Evolutionary conservation across 2,797 vertebrate species (phyloP), one percentile per base, ranked within the genome.

Genomic region (Eleutherodactylus coqui): DNA sequence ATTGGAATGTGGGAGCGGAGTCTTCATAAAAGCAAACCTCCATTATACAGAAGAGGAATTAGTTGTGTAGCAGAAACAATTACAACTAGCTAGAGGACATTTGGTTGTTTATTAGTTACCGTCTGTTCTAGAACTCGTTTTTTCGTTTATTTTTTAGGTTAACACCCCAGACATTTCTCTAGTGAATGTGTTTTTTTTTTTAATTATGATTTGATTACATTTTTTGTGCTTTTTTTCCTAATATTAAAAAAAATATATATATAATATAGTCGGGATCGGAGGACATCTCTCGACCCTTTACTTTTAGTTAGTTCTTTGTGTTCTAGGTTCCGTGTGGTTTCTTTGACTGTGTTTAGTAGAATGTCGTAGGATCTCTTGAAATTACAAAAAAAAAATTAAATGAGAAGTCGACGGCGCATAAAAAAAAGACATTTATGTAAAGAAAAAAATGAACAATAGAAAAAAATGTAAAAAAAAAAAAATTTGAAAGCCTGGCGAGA

Each of bases 341-440:
- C 53, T 84, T 79, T 84, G 86, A 24, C 62, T 75, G 82, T 84
- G 76, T 84, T 87, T 84, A 84, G 86, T 87, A 87, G 86, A 84
- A 84, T 49, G 86, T 87, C 53, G 86, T 87, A 87, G 82, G 86
- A 87, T 87, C 82, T 87, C 86, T 87, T 64, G 62, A 70, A 79
- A 87, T 70, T 87, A 41, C 41, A 43, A 67, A 75, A 84, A 58
- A 84, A 60, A 49, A 77, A 85, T 62, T 38, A 36, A 88, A 87
- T 64, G 53, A 88, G 86, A 87, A 88, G 72, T 85, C 86, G 41
- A 84, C 64, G 51, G 82, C 84, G 76, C 64, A 53, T 55, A 41
- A 83, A 86, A 89, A n/a, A 85, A 89, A 85, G 89, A 86, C 79
- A 82, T 82, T 95, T 93, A 89, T 93, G 95, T 95, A 93, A 82